These are phyloP conservation scores for Temnothorax unifasciatus DNA, from an alignment of 2,888 invertebrate species.

Conservation along the genomic window DNA sequence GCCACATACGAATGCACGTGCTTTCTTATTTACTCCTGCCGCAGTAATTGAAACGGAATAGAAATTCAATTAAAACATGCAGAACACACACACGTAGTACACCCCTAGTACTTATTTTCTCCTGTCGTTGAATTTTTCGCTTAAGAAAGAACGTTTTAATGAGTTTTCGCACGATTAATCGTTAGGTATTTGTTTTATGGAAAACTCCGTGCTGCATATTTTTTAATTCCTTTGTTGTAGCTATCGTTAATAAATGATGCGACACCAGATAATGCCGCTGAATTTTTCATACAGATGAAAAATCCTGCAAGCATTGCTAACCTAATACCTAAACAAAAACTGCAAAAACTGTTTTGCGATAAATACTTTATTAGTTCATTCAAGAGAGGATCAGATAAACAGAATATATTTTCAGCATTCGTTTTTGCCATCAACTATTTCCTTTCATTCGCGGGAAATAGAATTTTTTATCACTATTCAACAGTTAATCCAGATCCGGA, in stretches of 20 bases:
- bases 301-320: not conserved
- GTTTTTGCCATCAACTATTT: not conserved
- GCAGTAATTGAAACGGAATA: not conserved
- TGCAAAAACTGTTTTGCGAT: not conserved
- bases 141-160: not conserved
- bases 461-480: constrained; percentile 1
- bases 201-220: not conserved
- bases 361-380: constrained; percentile 10
- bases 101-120: not conserved
- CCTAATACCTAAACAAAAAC: not conserved
- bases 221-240: constrained; percentile 13
- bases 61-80: not conserved
- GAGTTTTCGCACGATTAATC: not conserved
- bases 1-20: not conserved
- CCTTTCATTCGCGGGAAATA: not conserved
- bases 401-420: not conserved
- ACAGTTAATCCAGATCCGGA: constrained; percentile 9
- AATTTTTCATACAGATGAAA: constrained; percentile 19
- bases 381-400: not conserved
- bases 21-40: not conserved
- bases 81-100: not conserved
- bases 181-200: not conserved
- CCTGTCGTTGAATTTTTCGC: too few species aligned
- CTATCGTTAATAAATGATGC: constrained; percentile 5
- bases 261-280: not conserved